phyloP scores from a whole-genome alignment of 2,888 invertebrate species.

The Phania funesta region DNA sequence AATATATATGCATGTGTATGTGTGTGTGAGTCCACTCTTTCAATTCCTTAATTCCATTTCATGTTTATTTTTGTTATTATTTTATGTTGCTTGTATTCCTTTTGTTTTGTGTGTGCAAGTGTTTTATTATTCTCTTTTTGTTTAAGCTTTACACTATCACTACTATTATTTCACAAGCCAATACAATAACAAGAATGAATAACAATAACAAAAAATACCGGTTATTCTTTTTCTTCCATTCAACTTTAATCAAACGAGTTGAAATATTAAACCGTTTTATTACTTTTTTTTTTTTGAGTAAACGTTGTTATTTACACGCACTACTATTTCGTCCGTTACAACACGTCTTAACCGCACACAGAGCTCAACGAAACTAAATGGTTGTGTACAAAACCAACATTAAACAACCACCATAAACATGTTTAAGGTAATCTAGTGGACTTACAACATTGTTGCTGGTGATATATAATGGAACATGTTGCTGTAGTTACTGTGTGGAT shows the following conservation, averaged over 20 bases:
- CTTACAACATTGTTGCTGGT: constrained; percentile 11
- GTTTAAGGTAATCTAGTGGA: neutral
- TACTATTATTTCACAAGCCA: constrained; percentile 7
- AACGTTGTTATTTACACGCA: constrained; percentile 1
- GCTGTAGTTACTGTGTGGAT: constrained; percentile 1
- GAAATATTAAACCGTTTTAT: constrained; percentile 3
- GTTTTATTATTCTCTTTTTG: constrained; percentile 14
- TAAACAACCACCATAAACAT: constrained; percentile 45
- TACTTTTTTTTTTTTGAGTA: neutral
- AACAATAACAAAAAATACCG: constrained; percentile 39
- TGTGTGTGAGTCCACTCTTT: constrained; percentile 32
- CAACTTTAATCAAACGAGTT: neutral
- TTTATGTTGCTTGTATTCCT: constrained; percentile 31
- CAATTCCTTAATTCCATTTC: constrained; percentile 32
- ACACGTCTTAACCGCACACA: constrained; percentile 58
- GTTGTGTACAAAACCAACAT: constrained; percentile 8
- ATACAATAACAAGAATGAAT: neutral
- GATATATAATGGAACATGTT: constrained; percentile 30
- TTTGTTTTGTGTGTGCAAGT: constrained; percentile 9
- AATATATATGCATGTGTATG: neutral
- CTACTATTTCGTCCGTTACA: constrained; percentile 8
- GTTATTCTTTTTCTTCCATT: constrained; percentile 39
- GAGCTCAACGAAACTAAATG: constrained; percentile 52
- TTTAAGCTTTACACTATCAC: constrained; percentile 22
- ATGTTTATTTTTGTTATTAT: constrained; percentile 43